Evolutionary conservation across 2,888 invertebrate species (phyloP), one percentile per base, ranked within the genome.

Genomic region (Helleia helle): DNA sequence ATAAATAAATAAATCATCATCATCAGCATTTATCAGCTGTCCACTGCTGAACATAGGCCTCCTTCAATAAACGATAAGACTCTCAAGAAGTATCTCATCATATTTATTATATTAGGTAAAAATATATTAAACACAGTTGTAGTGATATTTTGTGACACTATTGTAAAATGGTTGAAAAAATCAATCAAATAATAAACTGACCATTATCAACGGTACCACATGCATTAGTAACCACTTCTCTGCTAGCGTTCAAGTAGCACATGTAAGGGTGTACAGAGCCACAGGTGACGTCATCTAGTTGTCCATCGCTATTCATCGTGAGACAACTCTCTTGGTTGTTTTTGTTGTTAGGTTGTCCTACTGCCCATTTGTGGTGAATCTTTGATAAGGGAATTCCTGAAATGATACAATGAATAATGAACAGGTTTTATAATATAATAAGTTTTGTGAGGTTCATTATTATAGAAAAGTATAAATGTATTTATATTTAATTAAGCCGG

Each of bases 171-270:
- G 26, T 3, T 8, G 13, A 6, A n/a, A 11, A 7, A 9, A 3
- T 9, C 9, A 1, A 5, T 3, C n/a, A 7, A 29, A 8, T 2
- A 9, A 11, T 25, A 15, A 22, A 29, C 40, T 29, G 15, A 64
- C 64, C 52, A 14, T 36, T 29, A 38, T 65, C 65, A 3, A 49
- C 15, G 8, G 62, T 64, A 1, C 65, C 65, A 30, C 65, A 65
- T 5, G 8, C 42, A 3, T 43, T 53, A 15, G 53, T 28, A 0
- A 38, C 14, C 25, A 49, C 13, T 4, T 38, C 40, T 1, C 39
- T 24, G 0, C 46, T 42, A 1, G 48, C 43, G 36, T 58, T 54
- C 40, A 51, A 55, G 40, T 49, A 60, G 44, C 62, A 64, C 5
- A 61, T 47, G 41, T 55, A 65, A 0, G 59, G 62, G 26, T 49